Evolutionary conservation across 2,888 invertebrate genomes (phyloP).

Genomic region (Drepanosiphum platanoidis): DNA sequence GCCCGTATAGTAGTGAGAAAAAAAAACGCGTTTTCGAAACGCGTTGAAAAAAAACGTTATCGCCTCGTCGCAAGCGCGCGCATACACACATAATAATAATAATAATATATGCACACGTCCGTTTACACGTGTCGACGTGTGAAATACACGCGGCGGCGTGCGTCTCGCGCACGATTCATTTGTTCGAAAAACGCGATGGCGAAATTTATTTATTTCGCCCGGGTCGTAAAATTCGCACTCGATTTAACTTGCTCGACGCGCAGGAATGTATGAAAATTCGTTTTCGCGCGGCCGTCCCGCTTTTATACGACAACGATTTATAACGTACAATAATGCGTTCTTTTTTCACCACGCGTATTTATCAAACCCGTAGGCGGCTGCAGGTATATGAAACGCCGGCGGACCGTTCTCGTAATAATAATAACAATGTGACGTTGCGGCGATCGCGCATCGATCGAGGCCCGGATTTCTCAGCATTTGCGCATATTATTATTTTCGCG

Average conservation of each 20-base stretch:
- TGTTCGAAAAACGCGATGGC: conserved; percentile 2
- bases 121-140: neutral
- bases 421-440: too few relatives aligned
- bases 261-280: neutral
- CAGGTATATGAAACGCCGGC: too few relatives aligned
- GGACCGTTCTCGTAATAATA: too few relatives aligned
- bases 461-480: too few relatives aligned
- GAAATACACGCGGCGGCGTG: neutral
- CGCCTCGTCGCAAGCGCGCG: neutral
- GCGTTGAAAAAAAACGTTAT: neutral
- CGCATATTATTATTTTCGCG: too few relatives aligned
- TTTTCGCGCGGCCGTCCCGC: too few relatives aligned
- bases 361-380: too few relatives aligned
- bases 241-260: neutral
- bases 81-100: neutral
- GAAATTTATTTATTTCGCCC: neutral
- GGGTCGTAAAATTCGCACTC: neutral
- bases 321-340: too few relatives aligned
- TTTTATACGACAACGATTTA: too few relatives aligned
- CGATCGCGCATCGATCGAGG: too few relatives aligned
- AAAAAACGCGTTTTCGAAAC: neutral
- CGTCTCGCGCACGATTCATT: neutral
- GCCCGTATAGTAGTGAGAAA: neutral
- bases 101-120: neutral
- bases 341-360: neutral